Percentiles rank a stretch among this genome's conserved stretches.
Conservation (phyloP, 2,888 invertebrate species). For the Ypsolopha sequella region DNA sequence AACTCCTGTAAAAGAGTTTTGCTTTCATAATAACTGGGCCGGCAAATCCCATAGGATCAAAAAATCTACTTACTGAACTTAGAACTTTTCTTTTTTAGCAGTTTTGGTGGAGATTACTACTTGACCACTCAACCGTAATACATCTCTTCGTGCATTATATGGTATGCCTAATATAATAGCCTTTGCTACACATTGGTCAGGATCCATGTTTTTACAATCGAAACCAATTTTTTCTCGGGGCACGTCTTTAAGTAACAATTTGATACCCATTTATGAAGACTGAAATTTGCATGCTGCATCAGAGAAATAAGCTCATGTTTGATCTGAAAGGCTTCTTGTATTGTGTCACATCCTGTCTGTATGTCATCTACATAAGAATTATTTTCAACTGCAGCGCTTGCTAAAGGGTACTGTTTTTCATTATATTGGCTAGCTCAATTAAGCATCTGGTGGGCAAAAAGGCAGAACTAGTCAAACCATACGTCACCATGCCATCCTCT, state of each 20-base stretch:
- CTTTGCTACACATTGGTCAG: background rate
- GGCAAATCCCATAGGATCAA: conserved; percentile 8
- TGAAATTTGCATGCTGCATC: conserved; percentile 4
- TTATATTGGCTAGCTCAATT: too few species aligned
- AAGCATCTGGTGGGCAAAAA: too few species aligned
- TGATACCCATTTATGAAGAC: conserved; percentile 7
- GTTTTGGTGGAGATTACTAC: background rate
- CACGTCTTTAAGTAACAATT: conserved; percentile 5
- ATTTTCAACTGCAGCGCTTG: conserved; percentile 4
- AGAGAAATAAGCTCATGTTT: conserved; percentile 6
- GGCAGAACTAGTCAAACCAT: too few species aligned
- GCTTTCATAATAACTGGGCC: conserved; percentile 6
- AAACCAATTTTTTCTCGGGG: conserved; percentile 2
- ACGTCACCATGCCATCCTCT: background rate
- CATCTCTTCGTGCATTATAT: conserved; percentile 4
- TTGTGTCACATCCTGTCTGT: background rate
- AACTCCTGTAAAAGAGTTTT: conserved; percentile 3
- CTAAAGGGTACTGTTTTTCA: conserved; percentile 3
- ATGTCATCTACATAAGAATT: conserved; percentile 1
- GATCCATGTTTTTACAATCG: background rate
- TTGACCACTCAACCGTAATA: conserved; percentile 3
- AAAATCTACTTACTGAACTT: conserved; percentile 7
- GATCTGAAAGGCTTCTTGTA: background rate
- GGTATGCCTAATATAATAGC: conserved; percentile 6
- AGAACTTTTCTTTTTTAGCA: conserved; percentile 4